Conservation (phyloP, 1,140 invertebrate genomes). For the Panonychus citri region DNA sequence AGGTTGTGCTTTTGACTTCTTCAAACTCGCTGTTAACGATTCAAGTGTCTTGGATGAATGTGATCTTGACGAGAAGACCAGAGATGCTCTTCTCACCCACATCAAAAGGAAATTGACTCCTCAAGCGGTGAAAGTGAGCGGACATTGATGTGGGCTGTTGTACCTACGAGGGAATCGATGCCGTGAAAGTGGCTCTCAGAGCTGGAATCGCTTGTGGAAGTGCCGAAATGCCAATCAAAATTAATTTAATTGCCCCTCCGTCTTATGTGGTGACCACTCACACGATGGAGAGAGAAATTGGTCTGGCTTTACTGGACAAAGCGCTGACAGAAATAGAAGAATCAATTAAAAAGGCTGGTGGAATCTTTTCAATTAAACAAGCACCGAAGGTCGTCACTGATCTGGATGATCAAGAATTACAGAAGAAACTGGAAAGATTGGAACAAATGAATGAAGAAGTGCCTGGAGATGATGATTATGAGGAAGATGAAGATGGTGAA, state of each 20-base stretch:
- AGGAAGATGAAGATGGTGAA: constrained; percentile 35
- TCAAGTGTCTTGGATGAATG: constrained; percentile 86
- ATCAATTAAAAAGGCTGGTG: constrained; percentile 56
- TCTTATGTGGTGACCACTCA: constrained; percentile 96
- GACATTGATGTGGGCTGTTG: constrained; percentile 96
- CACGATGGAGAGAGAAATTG: constrained; percentile 82
- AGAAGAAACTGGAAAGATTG: constrained; percentile 70
- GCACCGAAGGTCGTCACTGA: constrained; percentile 96
- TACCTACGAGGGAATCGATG: constrained; percentile 88
- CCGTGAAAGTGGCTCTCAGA: constrained; percentile 77
- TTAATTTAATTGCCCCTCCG: constrained; percentile 95
- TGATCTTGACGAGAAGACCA: constrained; percentile 72
- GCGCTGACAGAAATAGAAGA: constrained; percentile 67
- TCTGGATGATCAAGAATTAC: constrained; percentile 82
- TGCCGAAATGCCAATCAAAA: constrained; percentile 84
- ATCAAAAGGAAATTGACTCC: constrained; percentile 90
- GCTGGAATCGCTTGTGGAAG: constrained; percentile 63
- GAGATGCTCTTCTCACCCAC: constrained; percentile 73
- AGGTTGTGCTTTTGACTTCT: constrained; percentile 85
- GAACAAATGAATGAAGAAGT: constrained; percentile 85
- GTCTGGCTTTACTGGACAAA: constrained; percentile 60
- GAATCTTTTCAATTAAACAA: constrained; percentile 84
- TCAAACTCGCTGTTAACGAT: constrained; percentile 92
- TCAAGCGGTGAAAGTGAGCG: constrained; percentile 92
- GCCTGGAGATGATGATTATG: constrained; percentile 34